Evolutionary conservation across 1,140 invertebrate genomes (phyloP).

Genomic region (Archivesica marissinica): DNA sequence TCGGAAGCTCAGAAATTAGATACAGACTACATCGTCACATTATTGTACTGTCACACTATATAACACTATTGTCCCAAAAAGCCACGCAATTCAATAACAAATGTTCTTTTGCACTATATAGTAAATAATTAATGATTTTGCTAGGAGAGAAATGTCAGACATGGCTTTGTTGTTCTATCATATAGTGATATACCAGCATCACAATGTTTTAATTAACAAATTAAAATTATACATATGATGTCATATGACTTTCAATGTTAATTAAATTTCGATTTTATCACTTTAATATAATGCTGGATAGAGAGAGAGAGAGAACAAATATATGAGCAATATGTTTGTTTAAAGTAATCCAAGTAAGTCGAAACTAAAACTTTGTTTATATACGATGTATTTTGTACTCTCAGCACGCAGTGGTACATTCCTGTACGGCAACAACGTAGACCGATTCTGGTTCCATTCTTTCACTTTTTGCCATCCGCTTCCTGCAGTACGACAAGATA

Average conservation of each 20-base stretch:
- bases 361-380: no score
- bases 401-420: conserved; percentile 14
- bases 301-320: no score
- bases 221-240: neutral
- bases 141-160: no score
- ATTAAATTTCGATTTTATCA: no score
- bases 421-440: conserved; percentile 1
- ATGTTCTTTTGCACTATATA: neutral
- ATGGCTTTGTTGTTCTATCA: no score
- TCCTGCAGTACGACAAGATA: neutral
- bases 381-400: no score
- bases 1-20: neutral
- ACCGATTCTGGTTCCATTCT: neutral
- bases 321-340: no score
- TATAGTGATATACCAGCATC: neutral
- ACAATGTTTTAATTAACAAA: neutral
- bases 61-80: conserved; percentile 13
- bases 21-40: conserved; percentile 3
- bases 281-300: no score
- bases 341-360: no score
- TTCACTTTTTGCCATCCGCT: neutral
- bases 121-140: neutral
- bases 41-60: neutral
- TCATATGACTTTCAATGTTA: no score
- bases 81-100: neutral